A percentile compares a stretch with the other conserved stretches of the same genome.
Conservation (phyloP, 1,140 invertebrate species). For the Caenorhabditis latens region DNA sequence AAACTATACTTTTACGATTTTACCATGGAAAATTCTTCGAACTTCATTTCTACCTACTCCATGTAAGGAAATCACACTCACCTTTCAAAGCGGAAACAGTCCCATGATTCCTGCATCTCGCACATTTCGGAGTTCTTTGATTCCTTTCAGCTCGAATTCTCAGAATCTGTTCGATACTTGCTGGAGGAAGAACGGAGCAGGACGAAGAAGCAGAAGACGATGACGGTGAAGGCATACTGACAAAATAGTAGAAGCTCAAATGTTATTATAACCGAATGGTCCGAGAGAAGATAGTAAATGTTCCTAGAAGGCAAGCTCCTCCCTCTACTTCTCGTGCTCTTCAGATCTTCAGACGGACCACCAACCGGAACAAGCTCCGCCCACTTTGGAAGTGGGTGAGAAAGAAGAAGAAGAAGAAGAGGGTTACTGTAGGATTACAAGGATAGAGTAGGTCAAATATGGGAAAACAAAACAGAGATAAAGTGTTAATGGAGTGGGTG, state of each 20-base stretch:
- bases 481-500: conserved; percentile 20
- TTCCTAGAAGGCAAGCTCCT: conserved; percentile 8
- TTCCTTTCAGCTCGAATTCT: conserved; percentile 73
- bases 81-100: conserved; percentile 95
- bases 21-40: background rate
- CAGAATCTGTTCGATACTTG: conserved; percentile 71
- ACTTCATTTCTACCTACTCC: background rate
- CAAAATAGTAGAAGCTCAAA: background rate
- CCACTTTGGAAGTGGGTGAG: conserved; percentile 46
- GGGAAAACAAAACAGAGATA: conserved; percentile 26
- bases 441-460: conserved; percentile 3
- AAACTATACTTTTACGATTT: no score
- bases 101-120: conserved; percentile 96
- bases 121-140: conserved; percentile 94
- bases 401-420: background rate
- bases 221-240: conserved; percentile 24
- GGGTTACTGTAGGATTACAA: conserved; percentile 50
- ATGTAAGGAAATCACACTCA: conserved; percentile 66
- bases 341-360: background rate
- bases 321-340: no score
- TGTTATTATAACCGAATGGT: background rate
- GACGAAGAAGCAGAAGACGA: conserved; percentile 5
- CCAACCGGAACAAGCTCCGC: conserved; percentile 53
- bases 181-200: background rate
- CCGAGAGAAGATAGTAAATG: conserved; percentile 8